Conservation (phyloP, 53 echinoderm and acorn worm species). For the Glandiceps talaboti region DNA sequence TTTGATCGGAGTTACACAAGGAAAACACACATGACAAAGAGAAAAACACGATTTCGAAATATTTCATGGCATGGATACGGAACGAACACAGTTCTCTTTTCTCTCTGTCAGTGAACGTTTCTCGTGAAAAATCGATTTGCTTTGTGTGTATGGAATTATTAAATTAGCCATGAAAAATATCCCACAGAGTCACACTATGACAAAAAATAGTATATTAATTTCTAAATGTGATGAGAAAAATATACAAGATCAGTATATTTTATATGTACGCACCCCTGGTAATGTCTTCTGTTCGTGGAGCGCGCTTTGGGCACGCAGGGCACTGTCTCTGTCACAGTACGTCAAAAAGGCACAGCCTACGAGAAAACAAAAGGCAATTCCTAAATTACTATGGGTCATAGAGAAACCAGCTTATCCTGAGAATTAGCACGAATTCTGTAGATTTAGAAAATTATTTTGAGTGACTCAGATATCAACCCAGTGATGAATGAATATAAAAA, state of each 20-base stretch:
- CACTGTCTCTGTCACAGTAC: slow-evolving; percentile 96
- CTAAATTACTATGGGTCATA: not conserved
- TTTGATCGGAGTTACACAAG: not conserved
- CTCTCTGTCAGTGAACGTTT: not conserved
- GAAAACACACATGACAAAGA: not conserved
- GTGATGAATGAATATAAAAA: not conserved
- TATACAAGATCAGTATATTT: no score
- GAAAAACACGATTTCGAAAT: not conserved
- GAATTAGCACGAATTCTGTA: no score
- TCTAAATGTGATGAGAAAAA: not conserved
- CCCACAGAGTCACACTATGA: not conserved
- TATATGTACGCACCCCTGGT: slow-evolving; percentile 74
- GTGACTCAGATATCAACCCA: not conserved
- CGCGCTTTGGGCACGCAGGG: slow-evolving; percentile 83
- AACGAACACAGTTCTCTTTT: no score
- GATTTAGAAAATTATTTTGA: not conserved
- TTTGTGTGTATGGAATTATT: not conserved
- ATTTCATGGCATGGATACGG: not conserved
- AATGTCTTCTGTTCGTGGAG: slow-evolving; percentile 97
- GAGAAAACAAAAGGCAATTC: slow-evolving; percentile 4
- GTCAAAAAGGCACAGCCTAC: slow-evolving; percentile 97
- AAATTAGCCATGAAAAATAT: not conserved
- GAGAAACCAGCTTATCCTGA: not conserved
- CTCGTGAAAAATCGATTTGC: not conserved
- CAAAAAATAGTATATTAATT: not conserved